Percentiles rank a stretch among this genome's conserved stretches.
These are phyloP conservation scores for Metalampra italica DNA, from an alignment of 2,888 invertebrate genomes.

Conservation along the genomic window DNA sequence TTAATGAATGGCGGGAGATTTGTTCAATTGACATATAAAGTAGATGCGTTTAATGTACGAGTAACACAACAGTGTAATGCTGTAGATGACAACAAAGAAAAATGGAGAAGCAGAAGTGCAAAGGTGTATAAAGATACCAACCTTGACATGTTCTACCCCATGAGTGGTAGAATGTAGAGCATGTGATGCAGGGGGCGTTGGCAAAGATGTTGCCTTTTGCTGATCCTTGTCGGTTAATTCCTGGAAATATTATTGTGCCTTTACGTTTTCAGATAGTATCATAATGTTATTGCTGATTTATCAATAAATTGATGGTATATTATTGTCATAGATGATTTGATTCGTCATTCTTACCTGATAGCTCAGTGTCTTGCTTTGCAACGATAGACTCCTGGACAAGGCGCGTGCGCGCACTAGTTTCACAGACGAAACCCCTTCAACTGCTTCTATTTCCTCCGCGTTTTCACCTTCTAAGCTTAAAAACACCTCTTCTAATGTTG, in stretches of 20 bases:
- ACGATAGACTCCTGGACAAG: conserved; percentile 82
- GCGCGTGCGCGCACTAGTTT: conserved; percentile 86
- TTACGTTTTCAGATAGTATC: too few species aligned
- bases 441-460: conserved; percentile 82
- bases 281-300: too few species aligned
- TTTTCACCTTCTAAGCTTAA: conserved; percentile 85
- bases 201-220: conserved; percentile 59
- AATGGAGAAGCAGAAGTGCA: too few species aligned
- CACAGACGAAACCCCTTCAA: conserved; percentile 85
- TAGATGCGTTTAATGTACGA: too few species aligned
- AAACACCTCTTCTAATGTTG: conserved; percentile 91
- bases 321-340: too few species aligned
- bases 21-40: too few species aligned
- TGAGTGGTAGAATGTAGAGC: conserved; percentile 72
- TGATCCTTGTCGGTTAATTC: conserved; percentile 76
- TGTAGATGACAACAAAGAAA: too few species aligned
- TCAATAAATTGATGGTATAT: too few species aligned
- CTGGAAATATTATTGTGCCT: conserved; percentile 33
- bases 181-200: conserved; percentile 65
- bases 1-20: too few species aligned
- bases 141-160: conserved; percentile 73
- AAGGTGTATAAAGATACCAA: conserved; percentile 14
- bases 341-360: conserved; percentile 67
- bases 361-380: conserved; percentile 86
- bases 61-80: too few species aligned